Percentiles rank a stretch among this genome's conserved stretches.
Evolutionary conservation across 1,140 invertebrate genomes (phyloP).

Genomic region (Pseudobourletiella spinata): DNA sequence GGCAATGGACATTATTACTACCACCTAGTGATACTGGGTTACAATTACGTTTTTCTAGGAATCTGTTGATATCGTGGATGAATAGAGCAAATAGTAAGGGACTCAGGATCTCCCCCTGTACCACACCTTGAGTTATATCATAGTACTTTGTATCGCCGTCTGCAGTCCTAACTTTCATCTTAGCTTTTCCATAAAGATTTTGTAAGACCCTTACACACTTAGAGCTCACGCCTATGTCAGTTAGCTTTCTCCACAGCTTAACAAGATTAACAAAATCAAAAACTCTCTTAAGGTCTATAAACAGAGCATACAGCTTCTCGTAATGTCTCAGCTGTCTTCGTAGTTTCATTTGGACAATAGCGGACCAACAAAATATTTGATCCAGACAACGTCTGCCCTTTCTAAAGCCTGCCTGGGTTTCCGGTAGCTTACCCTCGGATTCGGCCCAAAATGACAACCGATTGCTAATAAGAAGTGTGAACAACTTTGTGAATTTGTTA

Average conservation of each 20-base stretch:
- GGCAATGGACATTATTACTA: background rate
- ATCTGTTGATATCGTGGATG: slow-evolving; percentile 15
- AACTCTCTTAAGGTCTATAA: slow-evolving; percentile 17
- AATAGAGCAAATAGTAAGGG: slow-evolving; percentile 11
- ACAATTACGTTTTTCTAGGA: background rate
- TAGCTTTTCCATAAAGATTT: slow-evolving; percentile 8
- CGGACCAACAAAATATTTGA: background rate
- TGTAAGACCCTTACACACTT: slow-evolving; percentile 16
- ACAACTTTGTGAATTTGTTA: slow-evolving; percentile 33
- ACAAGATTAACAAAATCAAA: slow-evolving; percentile 14
- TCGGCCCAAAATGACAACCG: background rate
- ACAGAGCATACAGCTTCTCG: too few species aligned
- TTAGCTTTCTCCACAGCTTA: too few species aligned
- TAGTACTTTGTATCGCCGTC: background rate
- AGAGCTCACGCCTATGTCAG: background rate
- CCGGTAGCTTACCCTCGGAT: slow-evolving; percentile 7
- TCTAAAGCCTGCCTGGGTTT: too few species aligned
- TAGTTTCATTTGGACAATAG: too few species aligned
- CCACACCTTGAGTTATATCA: slow-evolving; percentile 6
- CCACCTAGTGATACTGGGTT: background rate
- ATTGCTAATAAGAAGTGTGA: slow-evolving; percentile 26
- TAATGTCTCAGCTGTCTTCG: background rate
- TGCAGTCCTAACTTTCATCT: too few species aligned
- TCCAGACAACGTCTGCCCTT: slow-evolving; percentile 11
- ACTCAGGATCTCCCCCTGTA: slow-evolving; percentile 7